A percentile compares a stretch with the other conserved stretches of the same genome.
phyloP scores from a whole-genome alignment of 1,140 invertebrate genomes.

The Schmidtea mediterranea region DNA sequence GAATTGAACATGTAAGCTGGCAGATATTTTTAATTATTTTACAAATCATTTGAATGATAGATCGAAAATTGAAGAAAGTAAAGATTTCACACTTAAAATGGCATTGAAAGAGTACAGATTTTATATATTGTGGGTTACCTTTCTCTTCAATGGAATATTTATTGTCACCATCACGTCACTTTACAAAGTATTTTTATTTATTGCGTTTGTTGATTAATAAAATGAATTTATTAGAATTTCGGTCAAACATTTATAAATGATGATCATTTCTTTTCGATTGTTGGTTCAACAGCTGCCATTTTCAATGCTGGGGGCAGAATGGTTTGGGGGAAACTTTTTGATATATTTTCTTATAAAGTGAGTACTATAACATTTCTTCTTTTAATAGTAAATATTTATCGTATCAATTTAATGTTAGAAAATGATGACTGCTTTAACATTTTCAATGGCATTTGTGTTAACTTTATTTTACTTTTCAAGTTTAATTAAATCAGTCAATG shows the following conservation, averaged over 20 bases:
- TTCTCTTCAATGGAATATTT: no score
- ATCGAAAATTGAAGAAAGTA: no score
- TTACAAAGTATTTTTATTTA: neutral
- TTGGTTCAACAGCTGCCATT: slow-evolving; percentile 28
- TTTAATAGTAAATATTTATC: no score
- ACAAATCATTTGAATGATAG: no score
- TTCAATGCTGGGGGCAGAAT: slow-evolving; percentile 28
- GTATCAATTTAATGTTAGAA: no score
- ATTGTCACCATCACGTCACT: neutral
- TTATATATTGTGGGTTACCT: no score
- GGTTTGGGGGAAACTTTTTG: slow-evolving; percentile 26
- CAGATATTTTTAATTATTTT: no score
- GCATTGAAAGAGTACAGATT: no score
- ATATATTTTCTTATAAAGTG: slow-evolving; percentile 24
- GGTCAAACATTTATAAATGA: slow-evolving; percentile 28
- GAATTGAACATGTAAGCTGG: no score
- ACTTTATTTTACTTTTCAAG: neutral
- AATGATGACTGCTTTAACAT: no score
- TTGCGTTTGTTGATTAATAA: neutral
- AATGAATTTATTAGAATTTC: slow-evolving; percentile 17
- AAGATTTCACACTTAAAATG: no score
- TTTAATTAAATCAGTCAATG: neutral
- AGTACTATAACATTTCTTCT: slow-evolving; percentile 3
- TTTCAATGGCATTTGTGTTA: neutral
- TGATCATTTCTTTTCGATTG: slow-evolving; percentile 27